Evolutionary conservation across 2,113 vertebrate species (phyloP).

Genomic region (Eulacestoma nigropectus): DNA sequence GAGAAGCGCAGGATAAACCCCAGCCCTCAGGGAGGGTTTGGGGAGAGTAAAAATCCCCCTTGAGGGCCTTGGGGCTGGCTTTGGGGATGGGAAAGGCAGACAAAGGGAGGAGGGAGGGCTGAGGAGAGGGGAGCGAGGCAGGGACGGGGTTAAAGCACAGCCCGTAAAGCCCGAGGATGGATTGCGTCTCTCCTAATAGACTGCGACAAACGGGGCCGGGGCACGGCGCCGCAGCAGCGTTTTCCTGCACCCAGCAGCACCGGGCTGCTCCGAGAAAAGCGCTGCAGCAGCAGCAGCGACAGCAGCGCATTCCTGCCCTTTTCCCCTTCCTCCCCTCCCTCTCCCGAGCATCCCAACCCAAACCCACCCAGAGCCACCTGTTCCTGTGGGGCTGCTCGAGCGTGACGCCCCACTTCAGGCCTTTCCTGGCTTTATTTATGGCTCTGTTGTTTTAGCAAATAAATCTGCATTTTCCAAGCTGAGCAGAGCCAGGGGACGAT

Average conservation of each 20-base stretch:
- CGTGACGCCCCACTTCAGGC: fast-evolving
- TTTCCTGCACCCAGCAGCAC: not conserved
- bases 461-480: not conserved
- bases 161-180: conserved; percentile 11
- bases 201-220: conserved; percentile 36
- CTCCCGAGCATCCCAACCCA: not conserved
- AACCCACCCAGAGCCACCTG: not conserved
- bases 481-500: not conserved
- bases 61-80: fast-evolving
- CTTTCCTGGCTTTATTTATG: not conserved
- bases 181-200: conserved; percentile 36
- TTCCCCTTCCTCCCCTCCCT: not conserved
- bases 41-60: not conserved
- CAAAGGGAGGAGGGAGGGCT: not conserved
- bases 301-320: not conserved
- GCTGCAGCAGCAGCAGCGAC: not conserved
- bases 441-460: not conserved
- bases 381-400: not conserved
- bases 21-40: fast-evolving
- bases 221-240: not conserved
- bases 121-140: not conserved
- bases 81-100: not conserved
- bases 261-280: not conserved
- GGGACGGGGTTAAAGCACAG: conserved; percentile 22
- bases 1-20: fast-evolving